Conservation (phyloP, 2,797 vertebrate genomes). For the Avahi laniger region DNA sequence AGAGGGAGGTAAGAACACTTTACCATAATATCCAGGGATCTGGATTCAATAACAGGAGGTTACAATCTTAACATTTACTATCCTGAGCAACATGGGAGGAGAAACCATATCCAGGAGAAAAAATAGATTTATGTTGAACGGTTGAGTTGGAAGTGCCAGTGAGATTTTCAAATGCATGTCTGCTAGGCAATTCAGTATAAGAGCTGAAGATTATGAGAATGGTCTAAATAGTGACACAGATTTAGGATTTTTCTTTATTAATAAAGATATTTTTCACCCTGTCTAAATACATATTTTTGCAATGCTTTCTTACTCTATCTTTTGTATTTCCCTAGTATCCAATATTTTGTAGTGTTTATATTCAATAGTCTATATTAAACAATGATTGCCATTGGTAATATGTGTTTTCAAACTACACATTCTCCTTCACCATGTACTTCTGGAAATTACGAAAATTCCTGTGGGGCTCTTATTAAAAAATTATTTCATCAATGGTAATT, state of each 20-base stretch:
- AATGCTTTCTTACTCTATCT: neutral
- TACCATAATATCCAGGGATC: neutral
- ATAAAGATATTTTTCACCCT: neutral
- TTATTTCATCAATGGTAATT: conserved; percentile 38
- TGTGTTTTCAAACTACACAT: conserved; percentile 4
- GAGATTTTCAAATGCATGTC: neutral
- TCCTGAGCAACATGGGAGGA: neutral
- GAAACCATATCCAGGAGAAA: neutral
- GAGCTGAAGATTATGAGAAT: neutral
- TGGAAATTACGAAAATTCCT: neutral
- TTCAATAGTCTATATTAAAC: neutral
- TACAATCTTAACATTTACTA: neutral
- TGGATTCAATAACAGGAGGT: neutral
- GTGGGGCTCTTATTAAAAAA: neutral
- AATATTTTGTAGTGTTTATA: neutral
- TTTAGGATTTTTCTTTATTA: neutral
- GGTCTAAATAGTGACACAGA: neutral
- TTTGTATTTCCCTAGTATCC: neutral
- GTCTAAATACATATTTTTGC: neutral
- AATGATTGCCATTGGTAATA: neutral
- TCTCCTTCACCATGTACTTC: neutral
- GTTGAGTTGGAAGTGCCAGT: neutral
- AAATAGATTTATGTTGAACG: neutral
- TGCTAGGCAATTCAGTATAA: neutral
- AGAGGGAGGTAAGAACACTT: neutral